Base-by-base conservation (phyloP, 2,113 vertebrate species). In the Saguinus imperator region DNA sequence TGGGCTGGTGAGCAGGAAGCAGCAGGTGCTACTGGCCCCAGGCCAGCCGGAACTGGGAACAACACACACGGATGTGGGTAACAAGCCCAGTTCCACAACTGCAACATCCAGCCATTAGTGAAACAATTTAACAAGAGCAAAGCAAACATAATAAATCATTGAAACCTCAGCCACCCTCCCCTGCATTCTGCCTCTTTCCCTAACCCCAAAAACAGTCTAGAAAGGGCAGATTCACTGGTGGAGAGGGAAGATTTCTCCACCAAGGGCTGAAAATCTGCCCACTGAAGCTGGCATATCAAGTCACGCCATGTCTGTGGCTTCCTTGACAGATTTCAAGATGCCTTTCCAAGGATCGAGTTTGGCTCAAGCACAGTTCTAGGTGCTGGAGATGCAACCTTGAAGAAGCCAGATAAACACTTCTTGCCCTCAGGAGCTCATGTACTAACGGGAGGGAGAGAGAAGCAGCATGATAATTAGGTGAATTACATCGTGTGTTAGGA, bases 61-160 rank as follows among this genome's bases (percentile, higher is more conserved):
- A 84, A 93, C 96, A n/a, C 96, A 92, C 96, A 83, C 87, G 95
- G 97, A 97, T 95, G 92, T 96, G 64, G 89, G 96, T 85, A 80
- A 77, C 43, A 55, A 77, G 92, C 94, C 84, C 80, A 92, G 89
- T 80, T 75, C 93, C 55, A 92, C 95, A 58, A 75, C 58, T 8
- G 37, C 83, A 75, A 37, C 2, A 12, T n/a, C 66, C 55, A 52
- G 87, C 14, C 16, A 76, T 64, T 72, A 93, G 70, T 0, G 40
- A 88, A 94, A 75, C 70, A 37, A 32, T 7, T 57, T 27, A 57
- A 50, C 43, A n/a, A 52, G 40, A 87, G 80, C 87, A 83, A 68
- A 94, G 72, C 66, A 94, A 97, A 97, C 85, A 97, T 66, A 17
- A 48, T 57, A 5, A n/a, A 90, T 40, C 80, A 50, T 6, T 9